Base-by-base conservation (phyloP, 2,113 vertebrate species). In the Melanerpes aurifrons region DNA sequence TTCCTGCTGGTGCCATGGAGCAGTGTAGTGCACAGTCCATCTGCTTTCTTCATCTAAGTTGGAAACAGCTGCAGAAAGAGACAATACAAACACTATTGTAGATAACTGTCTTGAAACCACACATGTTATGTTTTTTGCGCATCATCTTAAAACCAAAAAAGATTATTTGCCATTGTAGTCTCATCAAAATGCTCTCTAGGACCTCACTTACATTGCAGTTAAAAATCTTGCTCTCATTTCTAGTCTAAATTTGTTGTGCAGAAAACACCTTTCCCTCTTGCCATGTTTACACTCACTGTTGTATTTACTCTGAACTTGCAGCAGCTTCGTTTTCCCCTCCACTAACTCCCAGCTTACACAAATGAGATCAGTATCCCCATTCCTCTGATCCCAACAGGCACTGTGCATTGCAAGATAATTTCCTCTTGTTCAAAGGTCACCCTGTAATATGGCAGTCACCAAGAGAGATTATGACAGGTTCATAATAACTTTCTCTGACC, bases 21-120 rank as follows among this genome's bases (percentile, higher is more conserved):
- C 99, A 2, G 98, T 98, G 95, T 99, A 99, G 94, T 99, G 99
- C 69, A 99, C 99, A 1, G 98, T 98, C 99, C 99, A 99, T 93
- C 98, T 98, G 86, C 98, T 99, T 97, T 99, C 99, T 97, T 99
- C 99, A 31, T 99, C 99, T 96, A 99, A 97, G 97, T 98, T 99
- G 94, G 99, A 99, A 96, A 99, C 99, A 54, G 99, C 99, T 99
- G 96, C 21, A 89, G 78, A 96, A 74, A 95, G 37, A 95, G 56
- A 90, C 7, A 93, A 77, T 13, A 92, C 35, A 75, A 75, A 82
- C 31, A 31, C 19, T 82, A 43, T 0, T 84, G 56, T 8, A 45
- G 70, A 69, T 3, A 84, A 15, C 12, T 66, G 8, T 13, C 56
- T 32, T 0, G 0, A 92, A 93, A 82, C 3, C 15, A 48, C 64